phyloP scores from a whole-genome alignment of 23 tunicate species.

The Ciona savignyi region DNA sequence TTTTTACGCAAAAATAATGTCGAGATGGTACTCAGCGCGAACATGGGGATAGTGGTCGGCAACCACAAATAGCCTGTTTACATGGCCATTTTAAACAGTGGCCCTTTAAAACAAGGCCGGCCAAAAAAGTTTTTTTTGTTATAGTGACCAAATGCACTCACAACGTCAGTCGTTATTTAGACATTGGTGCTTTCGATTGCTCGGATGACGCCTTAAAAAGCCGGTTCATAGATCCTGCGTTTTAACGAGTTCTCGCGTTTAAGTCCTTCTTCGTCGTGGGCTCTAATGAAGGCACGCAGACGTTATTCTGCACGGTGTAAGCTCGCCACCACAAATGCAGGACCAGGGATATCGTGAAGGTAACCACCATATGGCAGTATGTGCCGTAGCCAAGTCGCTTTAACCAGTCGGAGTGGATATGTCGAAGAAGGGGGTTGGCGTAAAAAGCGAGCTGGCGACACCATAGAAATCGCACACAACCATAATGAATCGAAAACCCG shows the following conservation, averaged over 20 bases:
- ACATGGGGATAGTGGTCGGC: conserved; percentile 25
- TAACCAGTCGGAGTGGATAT: not conserved
- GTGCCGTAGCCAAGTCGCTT: not conserved
- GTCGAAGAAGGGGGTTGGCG: not conserved
- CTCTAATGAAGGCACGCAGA: not conserved
- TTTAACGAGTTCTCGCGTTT: not conserved
- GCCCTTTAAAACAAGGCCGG: too few species aligned
- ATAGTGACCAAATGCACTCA: conserved; percentile 29
- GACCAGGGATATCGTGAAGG: not conserved
- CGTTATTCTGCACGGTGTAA: not conserved
- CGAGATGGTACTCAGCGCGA: conserved; percentile 19
- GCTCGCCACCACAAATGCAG: not conserved
- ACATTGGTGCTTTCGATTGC: conserved; percentile 19
- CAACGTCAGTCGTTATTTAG: conserved; percentile 39
- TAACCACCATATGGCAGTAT: not conserved
- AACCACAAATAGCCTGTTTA: conserved; percentile 10
- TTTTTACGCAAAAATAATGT: conserved; percentile 13
- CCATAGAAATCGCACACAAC: not conserved
- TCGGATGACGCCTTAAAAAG: conserved; percentile 16
- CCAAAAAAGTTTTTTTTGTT: too few species aligned
- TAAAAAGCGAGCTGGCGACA: not conserved
- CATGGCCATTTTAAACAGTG: too few species aligned
- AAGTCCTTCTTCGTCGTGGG: not conserved
- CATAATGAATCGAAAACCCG: not conserved
- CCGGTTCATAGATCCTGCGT: not conserved